Evolutionary conservation across 2,888 invertebrate genomes (phyloP), one percentile per base, ranked within the genome.

Genomic region (Yponomeuta plumbellus): DNA sequence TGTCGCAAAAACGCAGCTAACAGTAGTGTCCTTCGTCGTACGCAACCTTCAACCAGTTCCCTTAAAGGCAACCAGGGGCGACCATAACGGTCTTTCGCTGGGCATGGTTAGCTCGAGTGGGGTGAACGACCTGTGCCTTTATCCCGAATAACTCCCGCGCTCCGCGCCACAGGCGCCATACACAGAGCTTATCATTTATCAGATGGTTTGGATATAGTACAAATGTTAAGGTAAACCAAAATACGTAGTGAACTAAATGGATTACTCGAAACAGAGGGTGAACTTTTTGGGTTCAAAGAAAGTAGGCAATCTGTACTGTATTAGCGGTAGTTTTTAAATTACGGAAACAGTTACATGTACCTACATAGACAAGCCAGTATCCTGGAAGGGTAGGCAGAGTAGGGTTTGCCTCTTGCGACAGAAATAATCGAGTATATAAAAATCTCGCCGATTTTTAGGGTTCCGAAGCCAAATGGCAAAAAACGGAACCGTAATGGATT

Each of bases 21-120:
- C 64, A 64, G 64, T 57, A 64, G 66, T 64, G 61, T 65, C 66
- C 63, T 66, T 62, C 39, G 62, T 56, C 22, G 39, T n/a, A 61
- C 66, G 74, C 70, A 80, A 76, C 76, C 79, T 80, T 79, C 76
- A 74, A 78, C 83, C 76, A 80, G 88, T 87, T 88, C 83, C 88
- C 88, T 78, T 88, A 87, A 81, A 88, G 77, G 59, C 23, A 20
- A 22, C 23, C 13, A 59, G 21, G 6, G 23, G 44, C 76, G 84
- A 78, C 79, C 80, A 81, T 90, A 90, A 88, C 89, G 88, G 90
- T 86, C 73, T 34, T 34, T 8, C 34, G 77, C 83, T 85, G 80
- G 85, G 83, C 78, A 79, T 76, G 72, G 71, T 17, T 52, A 17
- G 44, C 17, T 26, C 13, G 44, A 21, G 20, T 56, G 20, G 76